These are phyloP conservation scores for Nemotelus nigrinus DNA, from an alignment of 2,888 invertebrate species.

Conservation along the genomic window DNA sequence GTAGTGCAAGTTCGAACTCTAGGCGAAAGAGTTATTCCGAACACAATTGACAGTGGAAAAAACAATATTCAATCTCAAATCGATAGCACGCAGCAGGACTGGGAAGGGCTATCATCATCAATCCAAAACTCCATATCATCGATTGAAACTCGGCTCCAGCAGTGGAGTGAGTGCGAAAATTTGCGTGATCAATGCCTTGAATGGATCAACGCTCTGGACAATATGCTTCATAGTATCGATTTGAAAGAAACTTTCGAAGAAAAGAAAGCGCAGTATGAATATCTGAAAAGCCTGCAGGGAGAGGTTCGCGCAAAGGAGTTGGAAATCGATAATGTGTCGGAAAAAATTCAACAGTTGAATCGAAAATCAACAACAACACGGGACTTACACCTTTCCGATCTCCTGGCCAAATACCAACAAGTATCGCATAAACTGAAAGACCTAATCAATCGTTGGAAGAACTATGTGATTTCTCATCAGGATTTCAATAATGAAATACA, in stretches of 20 bases:
- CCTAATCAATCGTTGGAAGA: conserved; percentile 89
- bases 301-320: conserved; percentile 90
- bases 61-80: conserved; percentile 87
- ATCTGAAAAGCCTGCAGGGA: conserved; percentile 82
- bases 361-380: conserved; percentile 79
- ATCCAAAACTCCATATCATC: conserved; percentile 81
- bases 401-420: conserved; percentile 92
- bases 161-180: conserved; percentile 92
- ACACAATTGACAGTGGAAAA: conserved; percentile 84
- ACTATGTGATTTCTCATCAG: conserved; percentile 87
- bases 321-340: conserved; percentile 92
- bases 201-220: conserved; percentile 91
- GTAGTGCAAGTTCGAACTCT: conserved; percentile 81
- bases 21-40: conserved; percentile 91
- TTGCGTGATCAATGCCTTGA: conserved; percentile 84
- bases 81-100: conserved; percentile 88
- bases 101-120: conserved; percentile 83
- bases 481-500: conserved; percentile 84
- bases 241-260: conserved; percentile 82
- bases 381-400: conserved; percentile 85
- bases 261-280: conserved; percentile 86
- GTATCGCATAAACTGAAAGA: conserved; percentile 92
- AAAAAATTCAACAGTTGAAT: conserved; percentile 86
- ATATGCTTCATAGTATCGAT: conserved; percentile 86
- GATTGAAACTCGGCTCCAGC: conserved; percentile 83